Evolutionary conservation across 2,888 invertebrate genomes (phyloP).

Genomic region (Pachycephus smyrnensis): DNA sequence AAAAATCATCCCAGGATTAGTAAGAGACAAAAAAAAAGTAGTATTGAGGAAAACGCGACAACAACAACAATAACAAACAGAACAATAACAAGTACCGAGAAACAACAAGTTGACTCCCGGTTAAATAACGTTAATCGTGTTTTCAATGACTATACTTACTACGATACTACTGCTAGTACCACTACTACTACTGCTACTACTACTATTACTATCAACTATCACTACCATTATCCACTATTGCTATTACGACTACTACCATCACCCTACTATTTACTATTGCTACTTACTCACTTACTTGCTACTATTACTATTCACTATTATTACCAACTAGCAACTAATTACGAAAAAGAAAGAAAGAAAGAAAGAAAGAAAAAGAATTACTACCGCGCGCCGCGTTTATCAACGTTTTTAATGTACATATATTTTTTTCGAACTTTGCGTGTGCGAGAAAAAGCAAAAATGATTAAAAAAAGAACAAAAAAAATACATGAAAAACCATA

Average conservation of each 20-base stretch:
- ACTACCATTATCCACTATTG: conserved; percentile 10
- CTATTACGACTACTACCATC: conserved; percentile 39
- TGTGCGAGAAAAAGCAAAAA: conserved; percentile 1
- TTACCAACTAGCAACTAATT: too few relatives aligned
- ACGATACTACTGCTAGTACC: conserved; percentile 32
- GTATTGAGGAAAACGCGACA: conserved; percentile 15
- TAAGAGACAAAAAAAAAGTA: conserved; percentile 12
- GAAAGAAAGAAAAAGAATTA: not conserved
- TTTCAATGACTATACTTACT: conserved; percentile 28
- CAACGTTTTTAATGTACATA: conserved; percentile 45
- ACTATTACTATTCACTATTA: conserved; percentile 32
- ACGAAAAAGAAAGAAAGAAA: too few relatives aligned
- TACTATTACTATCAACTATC: not conserved
- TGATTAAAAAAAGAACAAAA: conserved; percentile 26
- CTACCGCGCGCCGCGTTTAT: not conserved
- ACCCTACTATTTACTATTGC: conserved; percentile 37
- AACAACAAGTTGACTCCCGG: too few relatives aligned
- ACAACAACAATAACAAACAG: conserved; percentile 20
- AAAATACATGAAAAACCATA: conserved; percentile 52
- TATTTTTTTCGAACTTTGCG: conserved; percentile 37
- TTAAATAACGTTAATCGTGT: too few relatives aligned
- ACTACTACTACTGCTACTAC: not conserved
- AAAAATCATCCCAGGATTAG: not conserved
- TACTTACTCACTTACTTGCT: conserved; percentile 37
- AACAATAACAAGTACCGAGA: conserved; percentile 31